Conservation (phyloP, 2,888 invertebrate genomes). For the Meta bourneti region DNA sequence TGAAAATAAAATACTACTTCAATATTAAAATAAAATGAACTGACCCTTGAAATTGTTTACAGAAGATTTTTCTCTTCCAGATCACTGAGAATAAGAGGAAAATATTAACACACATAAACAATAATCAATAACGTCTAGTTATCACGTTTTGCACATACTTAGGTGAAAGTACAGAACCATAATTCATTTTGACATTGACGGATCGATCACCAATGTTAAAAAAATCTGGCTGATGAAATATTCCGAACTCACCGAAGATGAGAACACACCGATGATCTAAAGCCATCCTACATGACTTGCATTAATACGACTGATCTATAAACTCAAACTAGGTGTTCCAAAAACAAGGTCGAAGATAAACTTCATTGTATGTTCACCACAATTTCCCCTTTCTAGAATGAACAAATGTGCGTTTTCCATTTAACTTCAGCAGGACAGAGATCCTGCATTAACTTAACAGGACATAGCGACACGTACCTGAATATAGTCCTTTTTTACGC, state of each 20-base stretch:
- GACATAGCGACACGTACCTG: slow-evolving; percentile 13
- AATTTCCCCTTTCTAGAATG: background rate
- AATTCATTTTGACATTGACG: background rate
- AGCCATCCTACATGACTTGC: background rate
- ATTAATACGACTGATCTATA: background rate
- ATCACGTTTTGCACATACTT: background rate
- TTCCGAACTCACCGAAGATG: background rate
- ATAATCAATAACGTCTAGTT: background rate
- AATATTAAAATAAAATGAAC: too few species aligned
- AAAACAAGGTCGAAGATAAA: background rate
- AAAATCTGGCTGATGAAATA: background rate
- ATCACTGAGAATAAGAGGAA: too few species aligned
- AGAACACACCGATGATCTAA: background rate
- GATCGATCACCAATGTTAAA: background rate
- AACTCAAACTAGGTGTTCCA: background rate
- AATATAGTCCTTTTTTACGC: background rate
- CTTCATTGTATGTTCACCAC: background rate
- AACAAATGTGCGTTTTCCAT: too few species aligned
- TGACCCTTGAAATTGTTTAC: too few species aligned
- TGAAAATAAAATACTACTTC: too few species aligned
- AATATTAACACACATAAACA: background rate
- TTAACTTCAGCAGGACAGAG: background rate
- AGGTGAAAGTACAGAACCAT: background rate
- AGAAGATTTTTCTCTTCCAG: too few species aligned
- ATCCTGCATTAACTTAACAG: background rate